Conservation (phyloP, 2,113 vertebrate genomes). For the Camelus bactrianus region DNA sequence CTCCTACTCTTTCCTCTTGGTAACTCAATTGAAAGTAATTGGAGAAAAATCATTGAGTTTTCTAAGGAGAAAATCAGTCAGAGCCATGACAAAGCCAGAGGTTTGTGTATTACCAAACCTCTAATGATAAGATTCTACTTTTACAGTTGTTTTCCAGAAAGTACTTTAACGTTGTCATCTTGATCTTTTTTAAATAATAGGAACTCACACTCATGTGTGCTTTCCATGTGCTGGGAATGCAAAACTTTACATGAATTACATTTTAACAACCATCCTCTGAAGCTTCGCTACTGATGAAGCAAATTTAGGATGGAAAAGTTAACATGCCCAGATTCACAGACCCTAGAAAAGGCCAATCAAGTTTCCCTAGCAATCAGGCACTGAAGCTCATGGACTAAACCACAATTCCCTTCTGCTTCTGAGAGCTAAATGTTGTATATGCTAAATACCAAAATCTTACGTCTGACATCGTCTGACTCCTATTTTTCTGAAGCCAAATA, state of each 20-base stretch:
- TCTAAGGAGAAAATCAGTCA: background rate
- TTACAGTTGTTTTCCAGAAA: background rate
- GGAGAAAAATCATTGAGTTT: background rate
- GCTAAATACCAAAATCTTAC: background rate
- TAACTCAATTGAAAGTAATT: background rate
- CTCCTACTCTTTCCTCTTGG: background rate
- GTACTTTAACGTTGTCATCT: background rate
- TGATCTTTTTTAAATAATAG: background rate
- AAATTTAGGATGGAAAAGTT: background rate
- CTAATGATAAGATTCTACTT: background rate
- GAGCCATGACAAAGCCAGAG: background rate
- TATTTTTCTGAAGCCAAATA: background rate
- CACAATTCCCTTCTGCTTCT: background rate
- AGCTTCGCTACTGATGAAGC: background rate
- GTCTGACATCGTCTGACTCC: background rate
- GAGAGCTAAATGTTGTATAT: background rate
- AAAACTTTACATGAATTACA: constrained; percentile 30
- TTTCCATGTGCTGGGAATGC: background rate
- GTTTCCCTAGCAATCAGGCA: background rate
- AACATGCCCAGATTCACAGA: background rate
- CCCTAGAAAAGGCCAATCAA: background rate
- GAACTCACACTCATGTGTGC: background rate
- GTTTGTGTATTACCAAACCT: background rate
- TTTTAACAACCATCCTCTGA: background rate
- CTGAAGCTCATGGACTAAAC: background rate